Conservation (phyloP, 2,888 invertebrate species). For the Brachyptera putata region DNA sequence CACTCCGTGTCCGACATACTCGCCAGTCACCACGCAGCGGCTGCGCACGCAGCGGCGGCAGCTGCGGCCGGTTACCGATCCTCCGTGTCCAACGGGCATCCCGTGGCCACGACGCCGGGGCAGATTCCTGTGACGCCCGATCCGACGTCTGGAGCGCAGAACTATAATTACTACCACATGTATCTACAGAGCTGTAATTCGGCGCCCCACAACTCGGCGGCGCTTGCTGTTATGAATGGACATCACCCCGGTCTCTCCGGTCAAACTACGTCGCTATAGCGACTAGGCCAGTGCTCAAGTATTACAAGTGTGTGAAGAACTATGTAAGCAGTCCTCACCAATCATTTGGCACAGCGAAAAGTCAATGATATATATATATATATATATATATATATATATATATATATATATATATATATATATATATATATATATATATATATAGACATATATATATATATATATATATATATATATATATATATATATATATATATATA, state of each 20-base stretch:
- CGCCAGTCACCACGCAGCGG: constrained; percentile 33
- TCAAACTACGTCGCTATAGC: constrained; percentile 9
- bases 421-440: no score
- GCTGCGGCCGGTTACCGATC: constrained; percentile 28
- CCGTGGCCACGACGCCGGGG: constrained; percentile 22
- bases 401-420: no score
- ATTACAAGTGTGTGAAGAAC: no score
- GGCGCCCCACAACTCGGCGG: constrained; percentile 39
- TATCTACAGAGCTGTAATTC: constrained; percentile 55
- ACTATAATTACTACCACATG: constrained; percentile 52
- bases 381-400: no score
- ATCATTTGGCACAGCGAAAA: no score
- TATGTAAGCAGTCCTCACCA: no score
- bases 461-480: no score
- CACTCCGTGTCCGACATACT: constrained; percentile 44
- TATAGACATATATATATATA: no score
- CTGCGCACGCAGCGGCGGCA: constrained; percentile 29
- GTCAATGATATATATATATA: no score
- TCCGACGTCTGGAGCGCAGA: constrained; percentile 43
- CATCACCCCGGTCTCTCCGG: constrained; percentile 24
- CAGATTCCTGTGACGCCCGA: constrained; percentile 20
- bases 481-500: no score
- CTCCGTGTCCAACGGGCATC: constrained; percentile 23
- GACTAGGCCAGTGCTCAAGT: background rate
- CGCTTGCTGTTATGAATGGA: constrained; percentile 27